Evolutionary conservation across 2,888 invertebrate species (phyloP), one percentile per base, ranked within the genome.

Genomic region (Allacma fusca): DNA sequence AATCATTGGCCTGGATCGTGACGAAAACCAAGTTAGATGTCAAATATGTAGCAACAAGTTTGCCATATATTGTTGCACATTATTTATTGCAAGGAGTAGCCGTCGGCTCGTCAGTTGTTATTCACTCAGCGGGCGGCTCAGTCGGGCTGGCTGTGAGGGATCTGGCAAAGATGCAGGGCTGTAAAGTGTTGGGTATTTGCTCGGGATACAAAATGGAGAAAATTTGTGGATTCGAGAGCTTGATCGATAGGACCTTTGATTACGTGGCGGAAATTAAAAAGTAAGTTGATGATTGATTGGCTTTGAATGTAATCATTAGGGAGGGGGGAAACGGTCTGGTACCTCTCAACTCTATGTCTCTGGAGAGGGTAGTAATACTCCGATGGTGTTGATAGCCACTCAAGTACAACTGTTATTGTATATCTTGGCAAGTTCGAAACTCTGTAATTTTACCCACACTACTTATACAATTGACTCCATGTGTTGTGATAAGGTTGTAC

Each of bases 81-180:
- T 91, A 94, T 84, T 89, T 95, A 84, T 91, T 96, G 73, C 94
- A 94, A 88, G 94, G 93, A 76, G 92, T 92, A 84, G 88, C 95
- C 69, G 89, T 91, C 19, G 90, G 92, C 43, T 94, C 94, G 88
- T 93, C 92, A 81, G 89, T 95, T 13, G 89, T 95, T 78, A 90
- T 95, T 19, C 94, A 95, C 86, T 94, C 94, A 43, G 94, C 93
- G 84, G 95, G 94, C 43, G 95, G 95, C 79, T 94, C 94, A 79
- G 94, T 95, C 89, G 95, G 81, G 16, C 68, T 81, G 40, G 81
- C 88, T 80, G 73, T 80, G 13, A 62, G 74, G 43, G 81, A 81
- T 70, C 75, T 81, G 76, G 81, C 80, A 12, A 79, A 80, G 67
- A 29, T 80, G 71, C 91, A 92, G 29, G 91, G 94, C 85, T 92